Evolutionary conservation across 2,797 vertebrate genomes (phyloP).

Genomic region (Zalophus californianus): DNA sequence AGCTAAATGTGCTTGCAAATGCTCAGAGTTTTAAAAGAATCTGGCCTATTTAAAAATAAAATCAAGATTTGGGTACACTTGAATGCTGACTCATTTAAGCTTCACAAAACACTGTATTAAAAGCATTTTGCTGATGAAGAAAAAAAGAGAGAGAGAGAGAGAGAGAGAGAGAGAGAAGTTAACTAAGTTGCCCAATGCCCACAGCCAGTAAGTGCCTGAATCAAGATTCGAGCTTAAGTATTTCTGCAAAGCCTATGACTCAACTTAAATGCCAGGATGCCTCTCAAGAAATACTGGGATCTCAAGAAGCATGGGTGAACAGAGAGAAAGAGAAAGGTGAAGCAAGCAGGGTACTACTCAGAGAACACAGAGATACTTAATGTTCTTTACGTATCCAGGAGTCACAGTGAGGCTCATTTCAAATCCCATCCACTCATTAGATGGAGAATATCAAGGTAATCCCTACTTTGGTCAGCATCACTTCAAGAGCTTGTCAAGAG

Average conservation of each 20-base stretch:
- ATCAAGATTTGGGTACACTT: background rate
- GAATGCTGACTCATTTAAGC: background rate
- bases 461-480: background rate
- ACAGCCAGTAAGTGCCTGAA: background rate
- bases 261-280: background rate
- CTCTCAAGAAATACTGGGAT: background rate
- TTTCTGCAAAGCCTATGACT: background rate
- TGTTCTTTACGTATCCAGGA: background rate
- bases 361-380: background rate
- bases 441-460: background rate
- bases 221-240: background rate
- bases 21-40: slow-evolving; percentile 16
- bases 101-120: background rate
- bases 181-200: background rate
- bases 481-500: background rate
- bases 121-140: background rate
- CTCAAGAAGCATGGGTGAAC: background rate
- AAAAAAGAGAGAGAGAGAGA: background rate
- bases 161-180: slow-evolving; percentile 42
- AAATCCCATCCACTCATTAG: background rate
- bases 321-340: background rate
- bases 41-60: slow-evolving; percentile 40
- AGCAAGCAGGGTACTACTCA: background rate
- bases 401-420: background rate
- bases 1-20: background rate